phyloP scores from a whole-genome alignment of 2,113 vertebrate species.

The Chaenocephalus aceratus region DNA sequence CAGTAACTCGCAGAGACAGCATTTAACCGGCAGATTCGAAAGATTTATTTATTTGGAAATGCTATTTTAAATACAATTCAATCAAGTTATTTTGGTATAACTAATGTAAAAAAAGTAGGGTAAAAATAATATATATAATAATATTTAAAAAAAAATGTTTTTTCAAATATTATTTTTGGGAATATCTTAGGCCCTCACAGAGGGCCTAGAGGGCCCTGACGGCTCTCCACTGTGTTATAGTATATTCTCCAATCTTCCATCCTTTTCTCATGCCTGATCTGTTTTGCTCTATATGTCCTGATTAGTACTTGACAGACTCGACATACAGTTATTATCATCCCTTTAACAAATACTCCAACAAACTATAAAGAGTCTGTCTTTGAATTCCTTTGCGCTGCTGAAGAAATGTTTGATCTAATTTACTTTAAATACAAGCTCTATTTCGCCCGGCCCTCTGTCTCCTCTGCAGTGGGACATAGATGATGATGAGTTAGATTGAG shows the following conservation, averaged over 20 bases:
- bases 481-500: slow-evolving; percentile 56
- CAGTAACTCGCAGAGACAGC: no score
- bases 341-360: slow-evolving; percentile 27
- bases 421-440: slow-evolving; percentile 61
- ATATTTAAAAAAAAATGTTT: no score
- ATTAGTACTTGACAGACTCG: slow-evolving; percentile 18
- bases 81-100: no score
- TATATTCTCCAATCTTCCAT: not conserved
- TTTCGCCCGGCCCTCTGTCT: slow-evolving; percentile 50
- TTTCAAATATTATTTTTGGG: no score
- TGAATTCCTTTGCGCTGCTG: slow-evolving; percentile 51
- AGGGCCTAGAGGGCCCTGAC: no score
- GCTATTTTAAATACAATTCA: no score
- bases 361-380: slow-evolving; percentile 43
- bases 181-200: no score
- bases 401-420: slow-evolving; percentile 71
- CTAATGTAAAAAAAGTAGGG: no score
- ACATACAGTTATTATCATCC: slow-evolving; percentile 16
- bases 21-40: no score
- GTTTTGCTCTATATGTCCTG: slow-evolving; percentile 41
- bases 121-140: no score
- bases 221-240: not conserved
- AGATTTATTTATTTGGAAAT: no score
- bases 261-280: slow-evolving; percentile 4
- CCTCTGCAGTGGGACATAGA: slow-evolving; percentile 40